Conservation (phyloP, 1,140 invertebrate genomes). For the Druon quercuslanigerum region DNA sequence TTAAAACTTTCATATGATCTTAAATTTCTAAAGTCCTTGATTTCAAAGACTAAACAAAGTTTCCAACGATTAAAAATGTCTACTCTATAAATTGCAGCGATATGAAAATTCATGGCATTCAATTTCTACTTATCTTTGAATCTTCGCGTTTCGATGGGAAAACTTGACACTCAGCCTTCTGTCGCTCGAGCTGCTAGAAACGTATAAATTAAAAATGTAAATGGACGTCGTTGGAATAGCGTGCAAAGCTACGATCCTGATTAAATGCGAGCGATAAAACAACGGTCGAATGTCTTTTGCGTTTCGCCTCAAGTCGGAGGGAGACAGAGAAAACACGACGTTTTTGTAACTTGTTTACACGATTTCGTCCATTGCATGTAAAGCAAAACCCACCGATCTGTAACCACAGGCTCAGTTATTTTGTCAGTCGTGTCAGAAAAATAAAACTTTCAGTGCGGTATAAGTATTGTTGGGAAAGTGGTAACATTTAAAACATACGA, state of each 20-base stretch:
- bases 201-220: slow-evolving; percentile 32
- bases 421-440: background rate
- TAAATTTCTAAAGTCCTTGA: too few relatives aligned
- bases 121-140: slow-evolving; percentile 21
- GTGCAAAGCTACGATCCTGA: slow-evolving; percentile 19
- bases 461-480: too few relatives aligned
- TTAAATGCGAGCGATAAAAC: slow-evolving; percentile 29
- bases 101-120: slow-evolving; percentile 28
- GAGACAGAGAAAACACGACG: slow-evolving; percentile 13
- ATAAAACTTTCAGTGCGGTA: background rate
- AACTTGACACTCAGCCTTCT: slow-evolving; percentile 29
- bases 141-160: slow-evolving; percentile 27
- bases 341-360: slow-evolving; percentile 29
- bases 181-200: slow-evolving; percentile 29
- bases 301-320: slow-evolving; percentile 12
- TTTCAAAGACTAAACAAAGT: too few relatives aligned
- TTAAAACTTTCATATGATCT: too few relatives aligned
- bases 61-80: background rate
- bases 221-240: slow-evolving; percentile 24
- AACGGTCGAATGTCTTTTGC: slow-evolving; percentile 30
- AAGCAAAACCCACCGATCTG: slow-evolving; percentile 14
- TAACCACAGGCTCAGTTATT: background rate
- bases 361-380: slow-evolving; percentile 9
- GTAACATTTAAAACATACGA: too few relatives aligned
- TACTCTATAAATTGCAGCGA: background rate